Percentiles rank a stretch among this genome's conserved stretches.
Evolutionary conservation across 1,140 invertebrate species (phyloP).

Genomic region (Chelonus insularis): DNA sequence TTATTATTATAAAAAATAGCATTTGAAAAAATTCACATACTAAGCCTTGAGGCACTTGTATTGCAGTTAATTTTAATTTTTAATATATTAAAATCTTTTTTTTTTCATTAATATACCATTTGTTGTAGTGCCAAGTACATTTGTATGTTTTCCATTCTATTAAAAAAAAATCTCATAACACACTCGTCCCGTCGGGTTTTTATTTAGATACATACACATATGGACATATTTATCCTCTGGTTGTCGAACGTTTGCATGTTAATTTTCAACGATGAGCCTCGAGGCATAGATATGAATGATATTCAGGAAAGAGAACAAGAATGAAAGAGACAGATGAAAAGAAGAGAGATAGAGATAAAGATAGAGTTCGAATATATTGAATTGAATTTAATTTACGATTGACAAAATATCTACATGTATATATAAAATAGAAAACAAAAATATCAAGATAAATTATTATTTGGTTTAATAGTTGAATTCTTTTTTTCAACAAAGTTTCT

Average conservation of each 20-base stretch:
- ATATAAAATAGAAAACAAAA: too few relatives aligned
- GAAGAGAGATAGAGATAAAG: conserved; percentile 7
- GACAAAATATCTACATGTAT: too few relatives aligned
- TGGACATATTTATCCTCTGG: conserved; percentile 11
- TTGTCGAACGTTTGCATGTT: conserved; percentile 54
- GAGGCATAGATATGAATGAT: conserved; percentile 53
- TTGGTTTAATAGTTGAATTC: too few relatives aligned
- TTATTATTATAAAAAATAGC: too few relatives aligned
- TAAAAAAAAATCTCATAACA: neutral
- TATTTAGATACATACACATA: conserved; percentile 12
- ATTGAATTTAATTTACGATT: too few relatives aligned
- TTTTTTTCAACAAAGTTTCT: too few relatives aligned
- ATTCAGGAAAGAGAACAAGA: conserved; percentile 32
- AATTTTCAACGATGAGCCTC: conserved; percentile 53
- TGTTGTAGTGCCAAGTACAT: neutral
- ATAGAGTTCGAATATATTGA: conserved; percentile 1
- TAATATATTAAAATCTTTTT: neutral
- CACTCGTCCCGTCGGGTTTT: neutral
- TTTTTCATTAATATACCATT: neutral
- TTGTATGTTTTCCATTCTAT: conserved; percentile 7
- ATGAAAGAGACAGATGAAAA: conserved; percentile 2
- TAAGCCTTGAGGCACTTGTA: too few relatives aligned
- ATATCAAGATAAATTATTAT: too few relatives aligned
- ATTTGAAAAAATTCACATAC: too few relatives aligned
- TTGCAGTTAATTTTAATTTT: too few relatives aligned